Evolutionary conservation across 2,113 vertebrate species (phyloP), one percentile per base, ranked within the genome.

Genomic region (Indri indri): DNA sequence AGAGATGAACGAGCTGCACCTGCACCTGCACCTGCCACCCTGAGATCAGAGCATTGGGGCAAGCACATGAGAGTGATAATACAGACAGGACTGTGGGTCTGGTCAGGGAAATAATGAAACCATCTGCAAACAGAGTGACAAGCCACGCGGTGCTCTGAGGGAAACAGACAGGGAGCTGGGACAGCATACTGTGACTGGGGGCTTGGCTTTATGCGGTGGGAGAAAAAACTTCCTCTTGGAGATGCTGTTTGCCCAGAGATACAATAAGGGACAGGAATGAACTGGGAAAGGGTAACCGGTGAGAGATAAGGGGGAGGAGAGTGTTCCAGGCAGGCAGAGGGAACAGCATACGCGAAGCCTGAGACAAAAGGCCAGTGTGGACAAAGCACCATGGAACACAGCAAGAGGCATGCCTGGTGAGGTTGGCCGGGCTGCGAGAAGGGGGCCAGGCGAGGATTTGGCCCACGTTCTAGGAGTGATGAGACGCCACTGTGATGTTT

Each of bases 401-500:
- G 16, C 54, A 52, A 45, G 73, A 54, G 59, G 52, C 1, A 25
- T 3, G 34, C 45, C 42, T 81, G 71, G 23, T 68, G 50, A 63
- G 54, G 45, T 85, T 4, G 30, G 34, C 54, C 88, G 52, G 76
- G 27, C 20, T 2, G 17, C 10, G 4, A 42, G 18, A 1, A 8
- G 3, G 8, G 3, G 50, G 17, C 6, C 2, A 59, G 16, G 50
- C 20, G 45, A 71, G 34, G 32, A 80, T 86, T 37, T 52, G 52
- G 73, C 12, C 66, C 50, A 42, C 14, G 37, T 23, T 61, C 74
- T 63, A 81, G 50, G 20, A 85, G 45, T 37, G 66, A 37, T 3
- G 22, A 63, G 83, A 93, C 94, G 52, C 32, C 65, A 90, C 17
- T 68, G 81, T 71, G 74, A 59, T 76, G 52, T 82, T 13, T 65